Evolutionary conservation across 2,113 vertebrate species (phyloP), one percentile per base, ranked within the genome.

Genomic region (Cynoglossus semilaevis): DNA sequence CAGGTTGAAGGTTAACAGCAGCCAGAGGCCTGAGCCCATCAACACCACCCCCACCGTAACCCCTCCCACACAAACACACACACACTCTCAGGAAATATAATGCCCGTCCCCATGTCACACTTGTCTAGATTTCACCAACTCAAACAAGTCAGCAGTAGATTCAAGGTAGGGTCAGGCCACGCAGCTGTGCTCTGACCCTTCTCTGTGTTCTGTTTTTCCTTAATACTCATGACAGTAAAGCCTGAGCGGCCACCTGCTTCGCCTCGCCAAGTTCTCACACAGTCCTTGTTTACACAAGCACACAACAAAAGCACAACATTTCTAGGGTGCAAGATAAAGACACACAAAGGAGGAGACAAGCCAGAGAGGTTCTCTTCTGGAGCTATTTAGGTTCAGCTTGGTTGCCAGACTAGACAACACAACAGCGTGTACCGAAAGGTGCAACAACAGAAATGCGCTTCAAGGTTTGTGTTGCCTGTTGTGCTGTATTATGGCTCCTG

Each of bases 231-330:
- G 85, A 84, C 85, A 75, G 86, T 76, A 80, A 71, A 84, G 80
- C 83, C 76, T 86, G 80, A 41, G 73, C 57, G 34, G 78, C 83
- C 90, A 90, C 87, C 86, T 91, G 89, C 87, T 87, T 72, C 37
- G 7, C 81, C 84, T 82, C 67, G 36, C 72, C 43, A 2, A 37
- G 74, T 84, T 90, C 87, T 90, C 88, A 89, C 85, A 85, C 81
- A 63, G 70, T 58, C 82, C 72, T 51, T 89, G 87, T 89, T 90
- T 88, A 91, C 87, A 88, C 74, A 87, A 82, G 86, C 83, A 29
- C 82, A 85, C 83, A 88, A 91, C 88, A 91, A 87, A 89, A 84
- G 84, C 77, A 86, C 82, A 86, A 81, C 87, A 88, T 85, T 70
- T 88, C 83, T 86, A 72, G 72, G 51, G 69, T 19, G 42, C 67